phyloP scores from a whole-genome alignment of 2,113 vertebrate genomes.

The Ctenodactylus gundi region DNA sequence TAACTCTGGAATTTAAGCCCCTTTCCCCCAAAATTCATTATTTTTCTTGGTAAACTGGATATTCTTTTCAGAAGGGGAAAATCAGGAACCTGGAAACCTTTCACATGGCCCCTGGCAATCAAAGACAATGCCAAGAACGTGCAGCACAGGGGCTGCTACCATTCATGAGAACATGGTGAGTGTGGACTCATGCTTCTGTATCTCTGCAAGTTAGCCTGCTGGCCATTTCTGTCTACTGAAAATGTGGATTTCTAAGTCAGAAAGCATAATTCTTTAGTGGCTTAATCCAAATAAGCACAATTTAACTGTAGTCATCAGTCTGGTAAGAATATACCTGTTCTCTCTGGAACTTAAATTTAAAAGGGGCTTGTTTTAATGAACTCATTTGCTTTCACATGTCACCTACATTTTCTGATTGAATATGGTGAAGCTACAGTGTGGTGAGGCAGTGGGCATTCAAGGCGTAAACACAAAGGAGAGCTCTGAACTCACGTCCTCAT shows the following conservation, averaged over 20 bases:
- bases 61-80: not conserved
- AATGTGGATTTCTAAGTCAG: not conserved
- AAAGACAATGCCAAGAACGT: not conserved
- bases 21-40: not conserved
- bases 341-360: conserved; percentile 4
- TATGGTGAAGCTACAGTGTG: not conserved
- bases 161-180: not conserved
- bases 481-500: conserved; percentile 94
- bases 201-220: not conserved
- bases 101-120: not conserved
- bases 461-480: not conserved
- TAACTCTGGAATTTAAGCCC: not conserved
- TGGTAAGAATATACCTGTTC: not conserved
- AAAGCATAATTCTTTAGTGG: not conserved
- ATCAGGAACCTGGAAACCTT: not conserved
- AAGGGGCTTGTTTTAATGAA: conserved; percentile 45
- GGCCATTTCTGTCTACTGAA: not conserved
- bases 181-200: not conserved
- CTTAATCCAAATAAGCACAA: not conserved
- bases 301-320: not conserved
- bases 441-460: conserved; percentile 24
- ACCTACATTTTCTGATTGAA: conserved; percentile 48
- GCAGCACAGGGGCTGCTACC: not conserved
- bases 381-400: conserved; percentile 54
- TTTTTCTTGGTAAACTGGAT: not conserved